phyloP scores from a whole-genome alignment of 2,797 vertebrate species.

The Dendrocincla fuliginosa region DNA sequence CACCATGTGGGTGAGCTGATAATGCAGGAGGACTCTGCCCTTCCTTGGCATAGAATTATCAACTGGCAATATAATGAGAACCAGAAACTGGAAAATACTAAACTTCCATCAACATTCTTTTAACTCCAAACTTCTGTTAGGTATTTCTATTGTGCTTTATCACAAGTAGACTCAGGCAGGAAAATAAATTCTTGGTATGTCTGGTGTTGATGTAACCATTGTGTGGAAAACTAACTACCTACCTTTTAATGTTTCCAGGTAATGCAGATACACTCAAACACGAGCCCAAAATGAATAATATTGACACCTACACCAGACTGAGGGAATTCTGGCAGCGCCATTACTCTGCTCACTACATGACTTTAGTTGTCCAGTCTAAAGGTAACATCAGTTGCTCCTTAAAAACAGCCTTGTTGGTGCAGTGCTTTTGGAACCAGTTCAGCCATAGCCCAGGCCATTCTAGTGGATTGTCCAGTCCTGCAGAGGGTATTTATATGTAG shows the following conservation, averaged over 20 bases:
- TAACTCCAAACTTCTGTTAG: not conserved
- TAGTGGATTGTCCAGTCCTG: not conserved
- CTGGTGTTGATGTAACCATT: not conserved
- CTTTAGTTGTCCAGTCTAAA: slow-evolving; percentile 92
- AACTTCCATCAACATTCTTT: not conserved
- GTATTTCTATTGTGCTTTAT: not conserved
- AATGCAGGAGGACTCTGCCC: not conserved
- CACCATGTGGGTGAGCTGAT: not conserved
- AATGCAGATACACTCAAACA: slow-evolving; percentile 94
- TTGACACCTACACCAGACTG: slow-evolving; percentile 88
- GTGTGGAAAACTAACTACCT: not conserved
- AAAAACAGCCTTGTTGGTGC: not conserved
- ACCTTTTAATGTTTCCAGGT: slow-evolving; percentile 74
- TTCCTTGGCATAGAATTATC: not conserved
- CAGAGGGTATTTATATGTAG: slow-evolving; percentile 11
- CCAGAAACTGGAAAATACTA: not conserved
- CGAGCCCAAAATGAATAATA: slow-evolving; percentile 85
- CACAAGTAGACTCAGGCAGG: not conserved
- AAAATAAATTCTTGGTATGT: fast-evolving
- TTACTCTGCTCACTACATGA: slow-evolving; percentile 97
- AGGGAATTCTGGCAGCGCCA: slow-evolving; percentile 89
- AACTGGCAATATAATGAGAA: not conserved
- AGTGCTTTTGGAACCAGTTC: not conserved
- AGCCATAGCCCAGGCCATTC: not conserved
- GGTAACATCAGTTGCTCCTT: slow-evolving; percentile 74